A percentile compares a stretch with the other conserved stretches of the same genome.
Evolutionary conservation across 2,113 vertebrate species (phyloP).

Genomic region (Grammomys dolichurus): DNA sequence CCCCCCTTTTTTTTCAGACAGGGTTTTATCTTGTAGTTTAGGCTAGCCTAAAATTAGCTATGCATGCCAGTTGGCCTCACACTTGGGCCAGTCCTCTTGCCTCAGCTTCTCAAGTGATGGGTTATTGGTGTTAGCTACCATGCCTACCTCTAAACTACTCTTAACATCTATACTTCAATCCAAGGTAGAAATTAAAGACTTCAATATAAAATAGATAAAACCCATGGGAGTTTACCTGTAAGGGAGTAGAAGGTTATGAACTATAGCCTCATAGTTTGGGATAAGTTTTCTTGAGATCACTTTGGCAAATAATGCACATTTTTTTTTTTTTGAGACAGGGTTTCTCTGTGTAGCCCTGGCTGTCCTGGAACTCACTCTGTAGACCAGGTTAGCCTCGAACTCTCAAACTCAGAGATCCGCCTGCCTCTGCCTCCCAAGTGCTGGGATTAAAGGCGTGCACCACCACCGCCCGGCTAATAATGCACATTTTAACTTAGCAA

Average conservation of each 20-base stretch:
- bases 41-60: background rate
- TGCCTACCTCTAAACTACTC: background rate
- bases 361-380: no score
- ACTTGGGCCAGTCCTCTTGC: background rate
- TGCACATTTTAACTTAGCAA: conserved; percentile 12
- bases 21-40: background rate
- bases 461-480: background rate
- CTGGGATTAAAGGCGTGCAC: no score
- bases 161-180: background rate
- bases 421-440: no score
- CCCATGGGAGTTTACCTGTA: background rate
- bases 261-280: background rate
- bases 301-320: conserved; percentile 39
- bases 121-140: background rate
- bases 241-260: background rate
- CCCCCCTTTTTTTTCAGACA: background rate
- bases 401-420: no score
- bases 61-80: background rate
- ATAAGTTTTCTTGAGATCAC: conserved; percentile 44
- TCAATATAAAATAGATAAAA: conserved; percentile 43
- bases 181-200: conserved; percentile 48
- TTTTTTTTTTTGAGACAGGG: background rate
- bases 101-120: background rate
- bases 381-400: no score
- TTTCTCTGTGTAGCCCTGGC: no score